Evolutionary conservation across 35 echinoderm and acorn worm genomes (phyloP).

Genomic region (Lytechinus variegatus): DNA sequence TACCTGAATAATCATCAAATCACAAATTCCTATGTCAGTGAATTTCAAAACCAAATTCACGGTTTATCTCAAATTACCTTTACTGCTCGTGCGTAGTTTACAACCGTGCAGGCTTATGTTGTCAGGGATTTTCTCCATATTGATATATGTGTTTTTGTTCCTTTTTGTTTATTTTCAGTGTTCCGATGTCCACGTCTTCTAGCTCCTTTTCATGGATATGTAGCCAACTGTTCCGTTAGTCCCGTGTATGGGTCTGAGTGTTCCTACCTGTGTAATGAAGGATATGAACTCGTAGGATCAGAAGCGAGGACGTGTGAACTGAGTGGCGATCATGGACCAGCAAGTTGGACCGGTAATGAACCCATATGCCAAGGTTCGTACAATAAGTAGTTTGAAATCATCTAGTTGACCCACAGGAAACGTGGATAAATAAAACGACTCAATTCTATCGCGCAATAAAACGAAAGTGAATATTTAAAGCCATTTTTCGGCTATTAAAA

Average conservation of each 20-base stretch:
- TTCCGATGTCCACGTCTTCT: conserved; percentile 31
- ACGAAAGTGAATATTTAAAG: too few species aligned
- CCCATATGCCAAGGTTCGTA: neutral
- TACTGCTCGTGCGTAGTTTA: too few species aligned
- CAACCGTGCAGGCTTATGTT: too few species aligned
- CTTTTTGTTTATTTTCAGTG: conserved; percentile 29
- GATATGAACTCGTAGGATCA: conserved; percentile 49
- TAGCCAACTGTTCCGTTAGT: conserved; percentile 9
- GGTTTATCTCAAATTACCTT: too few species aligned
- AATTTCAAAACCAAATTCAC: too few species aligned
- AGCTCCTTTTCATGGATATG: conserved; percentile 50
- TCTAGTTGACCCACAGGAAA: neutral
- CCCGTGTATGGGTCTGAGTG: conserved; percentile 58
- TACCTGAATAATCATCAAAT: too few species aligned
- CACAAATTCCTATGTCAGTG: too few species aligned
- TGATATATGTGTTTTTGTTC: too few species aligned
- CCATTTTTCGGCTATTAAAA: too few species aligned
- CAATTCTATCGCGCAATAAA: too few species aligned
- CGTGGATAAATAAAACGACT: too few species aligned
- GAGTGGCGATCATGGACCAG: neutral
- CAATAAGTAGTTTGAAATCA: neutral
- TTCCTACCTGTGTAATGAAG: conserved; percentile 56
- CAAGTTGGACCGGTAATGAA: neutral
- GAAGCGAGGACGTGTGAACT: conserved; percentile 50
- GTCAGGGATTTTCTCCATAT: too few species aligned